phyloP scores from a whole-genome alignment of 1,140 invertebrate genomes.

The Drepana arcuata region DNA sequence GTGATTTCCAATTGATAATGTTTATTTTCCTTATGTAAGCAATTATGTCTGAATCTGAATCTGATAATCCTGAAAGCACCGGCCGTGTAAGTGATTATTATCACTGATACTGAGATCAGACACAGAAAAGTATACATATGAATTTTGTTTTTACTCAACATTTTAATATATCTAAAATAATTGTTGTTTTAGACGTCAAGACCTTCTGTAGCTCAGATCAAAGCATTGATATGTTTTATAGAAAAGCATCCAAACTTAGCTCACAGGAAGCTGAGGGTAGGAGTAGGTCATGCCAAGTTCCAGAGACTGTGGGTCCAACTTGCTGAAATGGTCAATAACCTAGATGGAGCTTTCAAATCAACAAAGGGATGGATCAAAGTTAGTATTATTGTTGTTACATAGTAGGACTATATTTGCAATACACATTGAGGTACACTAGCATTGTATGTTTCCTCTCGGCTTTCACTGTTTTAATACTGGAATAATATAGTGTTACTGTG shows the following conservation, averaged over 20 bases:
- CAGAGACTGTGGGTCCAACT: conserved; percentile 38
- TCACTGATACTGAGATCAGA: neutral
- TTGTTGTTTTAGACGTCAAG: conserved; percentile 20
- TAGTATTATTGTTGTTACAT: conserved; percentile 1
- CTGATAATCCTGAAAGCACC: conserved; percentile 8
- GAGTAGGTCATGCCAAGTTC: conserved; percentile 26
- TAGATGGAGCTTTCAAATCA: conserved; percentile 37
- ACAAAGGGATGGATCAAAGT: conserved; percentile 48
- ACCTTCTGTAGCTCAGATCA: conserved; percentile 35
- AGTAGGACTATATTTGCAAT: too few relatives aligned
- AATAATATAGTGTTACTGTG: too few relatives aligned
- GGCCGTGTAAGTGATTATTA: conserved; percentile 13
- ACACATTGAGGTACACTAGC: too few relatives aligned
- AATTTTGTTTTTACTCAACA: neutral
- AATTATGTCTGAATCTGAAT: conserved; percentile 3
- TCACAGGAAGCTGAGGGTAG: conserved; percentile 26
- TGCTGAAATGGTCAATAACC: conserved; percentile 30
- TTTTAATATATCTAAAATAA: neutral
- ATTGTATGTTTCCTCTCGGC: too few relatives aligned
- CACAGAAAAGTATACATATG: neutral
- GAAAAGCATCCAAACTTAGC: conserved; percentile 40
- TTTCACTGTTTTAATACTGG: too few relatives aligned
- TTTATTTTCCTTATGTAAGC: too few relatives aligned
- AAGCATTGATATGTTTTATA: conserved; percentile 37
- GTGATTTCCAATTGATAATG: too few relatives aligned